Conservation (phyloP, 1,140 invertebrate genomes). For the Druon quercuslanigerum region DNA sequence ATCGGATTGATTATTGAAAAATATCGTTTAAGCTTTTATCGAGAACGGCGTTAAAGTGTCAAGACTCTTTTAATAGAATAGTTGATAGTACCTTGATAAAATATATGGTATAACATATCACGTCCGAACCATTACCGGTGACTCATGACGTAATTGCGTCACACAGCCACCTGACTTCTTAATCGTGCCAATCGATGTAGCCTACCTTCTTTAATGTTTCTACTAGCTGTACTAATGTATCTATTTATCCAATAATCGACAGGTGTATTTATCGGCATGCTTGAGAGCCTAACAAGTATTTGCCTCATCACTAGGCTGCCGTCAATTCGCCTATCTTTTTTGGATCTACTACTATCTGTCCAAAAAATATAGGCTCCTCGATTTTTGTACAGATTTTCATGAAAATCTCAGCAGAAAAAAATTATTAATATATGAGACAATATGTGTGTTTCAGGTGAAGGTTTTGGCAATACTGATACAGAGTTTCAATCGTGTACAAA, state of each 20-base stretch:
- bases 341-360: conserved; percentile 2
- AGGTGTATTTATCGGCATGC: conserved; percentile 56
- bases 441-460: too few relatives aligned
- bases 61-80: not conserved
- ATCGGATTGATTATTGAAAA: conserved; percentile 4
- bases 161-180: conserved; percentile 52
- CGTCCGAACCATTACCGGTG: conserved; percentile 49
- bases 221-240: conserved; percentile 59
- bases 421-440: too few relatives aligned
- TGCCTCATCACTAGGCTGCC: conserved; percentile 3
- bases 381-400: too few relatives aligned
- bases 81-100: conserved; percentile 37
- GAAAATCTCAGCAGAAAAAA: too few relatives aligned
- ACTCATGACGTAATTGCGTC: conserved; percentile 60
- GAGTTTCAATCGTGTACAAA: too few relatives aligned
- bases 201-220: conserved; percentile 57
- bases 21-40: not conserved
- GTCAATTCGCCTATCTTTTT: conserved; percentile 6
- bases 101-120: conserved; percentile 42
- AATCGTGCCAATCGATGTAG: conserved; percentile 52
- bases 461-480: too few relatives aligned
- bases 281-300: conserved; percentile 17
- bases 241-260: conserved; percentile 61
- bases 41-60: not conserved
- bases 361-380: too few relatives aligned